Conservation (phyloP, 2,113 vertebrate species). For the Sebastes fasciatus region DNA sequence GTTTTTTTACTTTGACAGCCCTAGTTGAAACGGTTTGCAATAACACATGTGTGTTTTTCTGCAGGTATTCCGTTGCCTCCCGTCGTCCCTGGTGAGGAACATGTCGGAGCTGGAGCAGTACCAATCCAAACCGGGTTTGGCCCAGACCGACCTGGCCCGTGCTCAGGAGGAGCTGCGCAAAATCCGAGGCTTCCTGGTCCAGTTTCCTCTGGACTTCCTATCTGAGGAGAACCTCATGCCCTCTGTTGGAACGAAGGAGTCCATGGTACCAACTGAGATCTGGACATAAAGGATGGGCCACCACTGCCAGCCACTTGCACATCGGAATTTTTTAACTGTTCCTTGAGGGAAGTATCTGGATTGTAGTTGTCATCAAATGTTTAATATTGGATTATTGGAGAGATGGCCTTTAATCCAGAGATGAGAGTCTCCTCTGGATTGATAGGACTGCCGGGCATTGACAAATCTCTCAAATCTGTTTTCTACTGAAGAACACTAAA, state of each 20-base stretch:
- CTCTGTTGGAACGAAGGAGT: slow-evolving; percentile 95
- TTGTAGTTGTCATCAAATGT: slow-evolving; percentile 5
- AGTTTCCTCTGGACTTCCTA: slow-evolving; percentile 97
- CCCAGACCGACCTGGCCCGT: slow-evolving; percentile 85
- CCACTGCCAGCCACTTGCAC: neutral
- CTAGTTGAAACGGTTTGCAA: too few relatives aligned
- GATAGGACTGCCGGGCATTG: slow-evolving; percentile 13
- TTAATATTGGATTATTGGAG: slow-evolving; percentile 8
- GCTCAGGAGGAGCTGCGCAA: slow-evolving; percentile 94
- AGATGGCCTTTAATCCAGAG: slow-evolving; percentile 5
- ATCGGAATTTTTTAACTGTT: neutral
- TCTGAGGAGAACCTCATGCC: slow-evolving; percentile 94
- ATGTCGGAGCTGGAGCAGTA: slow-evolving; percentile 91
- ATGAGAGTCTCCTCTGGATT: slow-evolving; percentile 10
- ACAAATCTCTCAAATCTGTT: slow-evolving; percentile 44
- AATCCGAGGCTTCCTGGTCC: slow-evolving; percentile 95
- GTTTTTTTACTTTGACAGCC: too few relatives aligned
- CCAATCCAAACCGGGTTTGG: slow-evolving; percentile 87
- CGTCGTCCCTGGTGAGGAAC: slow-evolving; percentile 92
- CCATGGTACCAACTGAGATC: slow-evolving; percentile 95
- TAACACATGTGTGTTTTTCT: slow-evolving; percentile 13
- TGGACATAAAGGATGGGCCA: slow-evolving; percentile 88
- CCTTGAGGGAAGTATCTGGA: neutral
- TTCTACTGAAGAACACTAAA: slow-evolving; percentile 31
- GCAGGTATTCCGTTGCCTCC: slow-evolving; percentile 96